A percentile compares a stretch with the other conserved stretches of the same genome.
Conservation (phyloP, 2,113 vertebrate species). For the Coptodon rendalli region DNA sequence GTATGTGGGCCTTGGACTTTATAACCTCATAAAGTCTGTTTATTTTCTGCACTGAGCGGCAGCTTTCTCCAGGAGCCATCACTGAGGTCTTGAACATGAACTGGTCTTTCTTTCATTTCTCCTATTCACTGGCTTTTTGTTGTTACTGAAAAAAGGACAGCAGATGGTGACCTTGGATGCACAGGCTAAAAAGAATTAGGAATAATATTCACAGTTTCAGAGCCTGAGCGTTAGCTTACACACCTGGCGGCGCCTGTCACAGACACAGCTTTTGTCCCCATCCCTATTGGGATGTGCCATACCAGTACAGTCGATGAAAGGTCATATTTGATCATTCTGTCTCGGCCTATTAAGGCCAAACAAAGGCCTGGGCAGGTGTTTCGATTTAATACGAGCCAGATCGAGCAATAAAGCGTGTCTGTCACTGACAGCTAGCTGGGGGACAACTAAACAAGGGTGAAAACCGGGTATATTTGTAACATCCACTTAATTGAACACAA, state of each 20-base stretch:
- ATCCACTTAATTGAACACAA: conserved; percentile 14
- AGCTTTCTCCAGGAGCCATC: background rate
- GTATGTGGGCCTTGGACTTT: conserved; percentile 10
- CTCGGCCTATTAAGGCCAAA: conserved; percentile 26
- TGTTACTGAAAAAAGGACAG: conserved; percentile 2
- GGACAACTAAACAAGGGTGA: background rate
- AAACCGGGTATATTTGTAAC: conserved; percentile 16
- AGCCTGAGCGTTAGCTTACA: background rate
- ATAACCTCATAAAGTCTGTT: conserved; percentile 34
- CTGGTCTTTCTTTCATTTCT: background rate
- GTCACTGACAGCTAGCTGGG: background rate
- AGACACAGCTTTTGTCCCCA: conserved; percentile 18
- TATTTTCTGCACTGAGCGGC: conserved; percentile 9
- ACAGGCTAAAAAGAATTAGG: conserved; percentile 16
- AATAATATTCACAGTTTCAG: conserved; percentile 28
- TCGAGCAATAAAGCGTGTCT: background rate
- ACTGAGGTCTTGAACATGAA: conserved; percentile 4
- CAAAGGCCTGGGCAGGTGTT: conserved; percentile 39
- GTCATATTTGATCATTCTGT: conserved; percentile 38
- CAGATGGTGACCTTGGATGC: conserved; percentile 60
- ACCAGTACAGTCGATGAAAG: conserved; percentile 6
- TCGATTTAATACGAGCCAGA: conserved; percentile 1
- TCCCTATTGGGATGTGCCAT: background rate
- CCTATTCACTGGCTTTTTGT: background rate
- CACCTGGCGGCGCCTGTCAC: background rate